Percentiles rank a stretch among this genome's conserved stretches.
Evolutionary conservation across 2,113 vertebrate genomes (phyloP).

Genomic region (Nansenia antarctica): DNA sequence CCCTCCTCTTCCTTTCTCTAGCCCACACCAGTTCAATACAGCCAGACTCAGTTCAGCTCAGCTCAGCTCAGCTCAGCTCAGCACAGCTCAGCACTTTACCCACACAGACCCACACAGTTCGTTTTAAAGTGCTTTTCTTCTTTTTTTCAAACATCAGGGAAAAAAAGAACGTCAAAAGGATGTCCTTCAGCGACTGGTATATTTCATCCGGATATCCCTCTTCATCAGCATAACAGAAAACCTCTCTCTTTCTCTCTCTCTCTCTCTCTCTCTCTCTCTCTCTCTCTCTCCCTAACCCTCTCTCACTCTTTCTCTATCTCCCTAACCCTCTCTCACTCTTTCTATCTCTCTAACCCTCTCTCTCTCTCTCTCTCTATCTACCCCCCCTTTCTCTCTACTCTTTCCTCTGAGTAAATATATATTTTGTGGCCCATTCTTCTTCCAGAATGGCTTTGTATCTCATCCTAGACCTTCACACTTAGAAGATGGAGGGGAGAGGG

Average conservation of each 20-base stretch:
- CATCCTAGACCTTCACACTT: constrained; percentile 19
- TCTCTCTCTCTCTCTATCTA: constrained; percentile 9
- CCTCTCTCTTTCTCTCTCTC: background rate
- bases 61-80: constrained; percentile 51
- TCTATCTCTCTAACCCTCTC: constrained; percentile 21
- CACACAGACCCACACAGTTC: constrained; percentile 42
- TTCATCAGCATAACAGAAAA: constrained; percentile 57
- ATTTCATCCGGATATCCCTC: constrained; percentile 40
- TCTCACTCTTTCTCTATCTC: background rate
- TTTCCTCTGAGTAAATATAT: constrained; percentile 25
- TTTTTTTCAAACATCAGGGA: constrained; percentile 42
- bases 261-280: constrained; percentile 5
- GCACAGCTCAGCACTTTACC: constrained; percentile 54
- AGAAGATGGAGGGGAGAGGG: constrained; percentile 15
- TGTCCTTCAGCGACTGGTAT: constrained; percentile 69
- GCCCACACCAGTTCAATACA: constrained; percentile 9
- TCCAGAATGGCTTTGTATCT: background rate
- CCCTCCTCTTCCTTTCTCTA: no score
- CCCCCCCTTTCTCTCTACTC: background rate
- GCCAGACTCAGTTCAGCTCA: constrained; percentile 3
- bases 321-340: background rate
- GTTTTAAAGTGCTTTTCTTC: constrained; percentile 43
- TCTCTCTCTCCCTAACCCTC: constrained; percentile 2
- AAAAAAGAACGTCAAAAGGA: constrained; percentile 52
- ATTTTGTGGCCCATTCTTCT: no score